Evolutionary conservation across 2,113 vertebrate species (phyloP), one percentile per base, ranked within the genome.

Genomic region (Asarcornis scutulata): DNA sequence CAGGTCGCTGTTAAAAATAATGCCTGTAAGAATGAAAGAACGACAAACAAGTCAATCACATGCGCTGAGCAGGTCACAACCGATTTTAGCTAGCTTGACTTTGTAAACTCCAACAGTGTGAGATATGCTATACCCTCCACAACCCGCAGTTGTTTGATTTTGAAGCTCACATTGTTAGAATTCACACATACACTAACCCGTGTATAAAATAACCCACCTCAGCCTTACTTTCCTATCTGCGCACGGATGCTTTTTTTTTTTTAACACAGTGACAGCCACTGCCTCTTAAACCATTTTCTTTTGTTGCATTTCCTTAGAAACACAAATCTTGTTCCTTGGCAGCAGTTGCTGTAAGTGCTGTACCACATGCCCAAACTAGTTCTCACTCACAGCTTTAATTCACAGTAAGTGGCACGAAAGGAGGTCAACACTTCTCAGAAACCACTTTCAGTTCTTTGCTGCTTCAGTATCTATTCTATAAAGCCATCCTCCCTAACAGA

Each of bases 291-390:
- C 95, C 94, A 95, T 97, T 98, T 97, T 98, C 97, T 98, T 98
- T 98, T 98, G 98, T 98, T 98, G 96, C 94, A 97, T 98, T 98
- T 98, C 98, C 98, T 98, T 98, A 98, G 98, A 98, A 98, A 98
- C 98, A 98, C 98, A 98, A 98, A 98, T 98, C 98, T 98, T 89
- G 96, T 97, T 98, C 97, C 97, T 97, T 98, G 98, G 98, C 98
- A 98, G 98, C 96, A 48, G 94, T 73, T 55, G 96, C 91, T 93
- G 93, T 97, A 97, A 97, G 97, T 95, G 97, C 97, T 91, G 94
- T 81, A 97, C 98, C 98, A 98, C 98, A 98, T 98, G 98, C 97
- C 98, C 98, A 97, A 98, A 98, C 98, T 98, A 97, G 98, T 98
- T 98, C 96, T 97, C 97, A 97, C 97, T 98, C 93, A 87, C 98